Conservation (phyloP, 2,888 invertebrate species). For the Pyrgus malvae region DNA sequence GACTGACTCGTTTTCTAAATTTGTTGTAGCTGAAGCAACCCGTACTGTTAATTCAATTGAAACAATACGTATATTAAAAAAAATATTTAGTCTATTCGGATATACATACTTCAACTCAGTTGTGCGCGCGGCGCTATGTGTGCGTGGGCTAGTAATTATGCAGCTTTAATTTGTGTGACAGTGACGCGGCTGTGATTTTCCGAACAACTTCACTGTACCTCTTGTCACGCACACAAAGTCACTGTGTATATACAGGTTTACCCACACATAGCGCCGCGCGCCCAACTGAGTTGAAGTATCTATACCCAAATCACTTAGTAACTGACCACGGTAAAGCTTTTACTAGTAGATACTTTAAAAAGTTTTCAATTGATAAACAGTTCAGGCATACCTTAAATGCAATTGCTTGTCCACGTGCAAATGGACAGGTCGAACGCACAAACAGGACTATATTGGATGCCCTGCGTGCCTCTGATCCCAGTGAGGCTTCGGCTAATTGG, state of each 20-base stretch:
- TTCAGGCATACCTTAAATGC: conserved; percentile 32
- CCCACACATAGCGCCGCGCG: too few species aligned
- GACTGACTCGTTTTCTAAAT: conserved; percentile 10
- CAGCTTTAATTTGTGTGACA: too few species aligned
- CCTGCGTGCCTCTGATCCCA: conserved; percentile 33
- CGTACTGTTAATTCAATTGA: conserved; percentile 34
- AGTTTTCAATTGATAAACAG: conserved; percentile 32
- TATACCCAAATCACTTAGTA: conserved; percentile 28
- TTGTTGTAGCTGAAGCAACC: conserved; percentile 29
- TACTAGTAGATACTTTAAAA: conserved; percentile 36
- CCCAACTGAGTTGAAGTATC: too few species aligned
- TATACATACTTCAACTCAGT: too few species aligned
- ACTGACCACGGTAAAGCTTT: conserved; percentile 32
- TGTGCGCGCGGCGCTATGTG: too few species aligned
- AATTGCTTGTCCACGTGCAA: conserved; percentile 36
- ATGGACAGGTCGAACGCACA: conserved; percentile 38
- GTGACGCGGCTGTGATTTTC: too few species aligned
- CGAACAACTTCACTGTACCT: too few species aligned
- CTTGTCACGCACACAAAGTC: too few species aligned
- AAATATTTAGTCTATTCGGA: conserved; percentile 25
- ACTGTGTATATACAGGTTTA: too few species aligned
- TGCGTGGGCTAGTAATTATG: too few species aligned
- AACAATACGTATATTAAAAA: conserved; percentile 24
- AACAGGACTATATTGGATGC: conserved; percentile 36
- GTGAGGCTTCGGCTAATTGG: conserved; percentile 37